Base-by-base conservation (phyloP, 1,140 invertebrate species). In the Camponotus pennsylvanicus region DNA sequence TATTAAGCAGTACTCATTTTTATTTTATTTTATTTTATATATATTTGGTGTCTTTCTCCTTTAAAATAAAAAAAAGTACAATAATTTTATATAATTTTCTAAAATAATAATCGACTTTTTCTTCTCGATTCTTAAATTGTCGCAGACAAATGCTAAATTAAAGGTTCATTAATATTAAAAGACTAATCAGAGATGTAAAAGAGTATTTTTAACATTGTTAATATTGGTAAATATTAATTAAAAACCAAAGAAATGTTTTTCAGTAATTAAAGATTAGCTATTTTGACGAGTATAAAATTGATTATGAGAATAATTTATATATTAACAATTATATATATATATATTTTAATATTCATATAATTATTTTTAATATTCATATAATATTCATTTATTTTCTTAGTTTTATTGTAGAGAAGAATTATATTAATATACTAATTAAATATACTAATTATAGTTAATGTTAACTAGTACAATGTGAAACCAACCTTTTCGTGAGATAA, bases 1-100 rank as follows among this genome's bases (percentile, higher is more conserved):
- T 9, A 9, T 63, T 11, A 59, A 61, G 11, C 15, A n/a, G n/a
- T 32, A 63, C 40, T 77, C 15, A 4, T 18, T 21, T 42, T 77
- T 6, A n/a, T 77, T 21, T 21, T 45, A 42, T 49, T 73, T 73
- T 63, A n/a, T n/a, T n/a, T n/a, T n/a, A n/a, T n/a, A n/a, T n/a
- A n/a, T n/a, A n/a, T 42, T 42, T 64, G 21, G 15, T 57, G 6
- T 8, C 42, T 45, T 11, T 45, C 9, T 45, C 9, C 11, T 11
- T 9, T n/a, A 55, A 27, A 27, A 18, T 2, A 6, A 5, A 18
- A 63, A 9, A 27, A 15, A 42, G 7, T 59, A 27, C 1, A 59
- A 40, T 76, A 76, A 37, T 42, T 40, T 40, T 40, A 42, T 42
- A 18, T 37, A n/a, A 37, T 18, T 15, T 15, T 13, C 8, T n/a